Percentiles rank a stretch among this genome's conserved stretches.
These are phyloP conservation scores for Oceanodroma leucorhoa DNA, from an alignment of 2,797 vertebrate genomes.

Conservation along the genomic window DNA sequence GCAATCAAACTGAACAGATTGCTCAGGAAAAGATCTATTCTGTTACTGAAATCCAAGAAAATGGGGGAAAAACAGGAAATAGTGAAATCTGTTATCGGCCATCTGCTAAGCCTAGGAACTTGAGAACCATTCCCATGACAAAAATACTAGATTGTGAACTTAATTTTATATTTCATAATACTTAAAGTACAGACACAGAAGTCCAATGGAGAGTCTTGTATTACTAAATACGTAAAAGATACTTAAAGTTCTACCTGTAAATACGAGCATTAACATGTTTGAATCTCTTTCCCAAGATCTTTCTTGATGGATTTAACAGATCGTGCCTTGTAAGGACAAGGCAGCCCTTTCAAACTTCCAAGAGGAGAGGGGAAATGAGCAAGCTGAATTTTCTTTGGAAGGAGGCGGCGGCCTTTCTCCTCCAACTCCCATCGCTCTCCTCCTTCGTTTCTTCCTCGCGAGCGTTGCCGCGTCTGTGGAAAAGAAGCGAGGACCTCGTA, in stretches of 20 bases:
- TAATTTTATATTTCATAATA: conserved; percentile 45
- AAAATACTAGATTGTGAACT: conserved; percentile 58
- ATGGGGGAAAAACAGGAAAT: conserved; percentile 69
- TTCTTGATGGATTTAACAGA: background rate
- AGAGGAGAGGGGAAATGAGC: background rate
- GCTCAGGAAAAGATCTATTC: conserved; percentile 69
- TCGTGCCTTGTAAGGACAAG: background rate
- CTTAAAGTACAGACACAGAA: background rate
- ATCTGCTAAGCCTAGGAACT: conserved; percentile 63
- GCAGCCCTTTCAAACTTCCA: background rate
- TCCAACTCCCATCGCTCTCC: background rate
- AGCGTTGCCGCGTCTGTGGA: background rate
- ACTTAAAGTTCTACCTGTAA: background rate
- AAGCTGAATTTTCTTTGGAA: background rate
- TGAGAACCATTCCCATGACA: conserved; percentile 55
- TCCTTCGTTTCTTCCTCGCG: accelerated
- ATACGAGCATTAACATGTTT: background rate
- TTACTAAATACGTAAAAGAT: background rate
- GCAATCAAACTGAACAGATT: conserved; percentile 64
- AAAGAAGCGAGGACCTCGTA: background rate
- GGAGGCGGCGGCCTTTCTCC: background rate
- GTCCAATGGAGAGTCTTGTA: background rate
- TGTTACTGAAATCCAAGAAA: conserved; percentile 71
- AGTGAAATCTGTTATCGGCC: conserved; percentile 68
- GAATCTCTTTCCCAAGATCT: background rate